Evolutionary conservation across 1,140 invertebrate genomes (phyloP).

Genomic region (Cyclina sinensis): DNA sequence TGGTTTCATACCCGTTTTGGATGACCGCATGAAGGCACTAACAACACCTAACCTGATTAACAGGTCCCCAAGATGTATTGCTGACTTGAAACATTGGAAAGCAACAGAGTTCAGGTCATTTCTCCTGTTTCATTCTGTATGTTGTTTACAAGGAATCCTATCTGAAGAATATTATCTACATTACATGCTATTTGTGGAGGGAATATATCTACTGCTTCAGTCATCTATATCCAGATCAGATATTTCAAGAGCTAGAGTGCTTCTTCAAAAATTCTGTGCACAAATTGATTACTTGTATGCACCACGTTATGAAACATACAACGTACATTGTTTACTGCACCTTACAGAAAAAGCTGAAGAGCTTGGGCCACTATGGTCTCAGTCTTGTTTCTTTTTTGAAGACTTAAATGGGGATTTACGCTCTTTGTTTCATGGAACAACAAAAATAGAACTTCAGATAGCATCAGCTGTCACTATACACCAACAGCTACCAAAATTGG

Average conservation of each 20-base stretch:
- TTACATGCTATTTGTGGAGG: not conserved
- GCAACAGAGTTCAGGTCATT: not conserved
- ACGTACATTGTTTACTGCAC: no score
- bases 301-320: no score
- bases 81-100: not conserved
- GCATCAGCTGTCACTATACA: slow-evolving; percentile 26
- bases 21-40: not conserved
- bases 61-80: not conserved
- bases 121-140: not conserved
- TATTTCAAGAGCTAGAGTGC: slow-evolving; percentile 18
- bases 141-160: not conserved
- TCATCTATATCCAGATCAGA: no score
- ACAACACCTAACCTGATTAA: not conserved
- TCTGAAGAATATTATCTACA: not conserved
- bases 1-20: not conserved
- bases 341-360: no score
- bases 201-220: not conserved
- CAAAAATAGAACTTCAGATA: no score
- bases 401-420: no score
- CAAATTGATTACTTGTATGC: slow-evolving; percentile 36
- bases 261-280: slow-evolving; percentile 36
- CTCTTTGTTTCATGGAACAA: no score
- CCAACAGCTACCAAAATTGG: slow-evolving; percentile 1
- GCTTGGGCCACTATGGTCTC: no score
- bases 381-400: no score